Base-by-base conservation (phyloP, 2,113 vertebrate genomes). In the Saccopteryx bilineata region DNA sequence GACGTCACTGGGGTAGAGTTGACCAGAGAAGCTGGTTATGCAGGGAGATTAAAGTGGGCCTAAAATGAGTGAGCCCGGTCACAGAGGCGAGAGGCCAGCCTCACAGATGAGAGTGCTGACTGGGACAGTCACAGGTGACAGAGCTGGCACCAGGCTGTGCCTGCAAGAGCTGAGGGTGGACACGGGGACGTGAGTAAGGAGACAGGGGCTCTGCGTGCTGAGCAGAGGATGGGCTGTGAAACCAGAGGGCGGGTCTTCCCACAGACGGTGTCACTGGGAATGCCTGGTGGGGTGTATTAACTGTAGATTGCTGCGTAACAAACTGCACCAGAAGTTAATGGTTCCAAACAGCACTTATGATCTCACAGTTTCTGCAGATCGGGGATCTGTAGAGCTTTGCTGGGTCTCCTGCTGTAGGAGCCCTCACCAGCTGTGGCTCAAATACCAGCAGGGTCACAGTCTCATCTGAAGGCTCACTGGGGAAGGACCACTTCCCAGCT, bases 301-400 rank as follows among this genome's bases (percentile, higher is more conserved):
- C 50, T 54, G 2, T 12, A n/a, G 5, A 0, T n/a, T 5, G n/a
- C 54, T 12, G 2, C 1, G 0, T 83, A 39, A 71, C 56, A 75
- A 46, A 61, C 58, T 8, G 7, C 10, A 28, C 84, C 66, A 12
- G 15, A 50, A 31, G 65, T 8, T 5, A 4, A 33, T 1, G 5
- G 13, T 71, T 79, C 61, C 26, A 58, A 50, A 72, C 1, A 5
- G 31, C 71, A 5, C 2, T 26, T 39, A 0, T 54, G 5, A 11
- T 21, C 63, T 60, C 28, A 7, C 5, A 1, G 63, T 78, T 3
- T 31, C 5, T 1, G 56, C 12, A 33, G 7, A 23, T 84, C 90
- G 14, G 85, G 79, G 69, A 12, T 58, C 54, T 3, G 26, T 3
- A 0, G 7, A 5, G 66, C 39, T 50, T 6, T 8, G 48, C 8